Percentiles rank a stretch among this genome's conserved stretches.
Conservation (phyloP, 2,888 invertebrate genomes). For the Biston betularia region DNA sequence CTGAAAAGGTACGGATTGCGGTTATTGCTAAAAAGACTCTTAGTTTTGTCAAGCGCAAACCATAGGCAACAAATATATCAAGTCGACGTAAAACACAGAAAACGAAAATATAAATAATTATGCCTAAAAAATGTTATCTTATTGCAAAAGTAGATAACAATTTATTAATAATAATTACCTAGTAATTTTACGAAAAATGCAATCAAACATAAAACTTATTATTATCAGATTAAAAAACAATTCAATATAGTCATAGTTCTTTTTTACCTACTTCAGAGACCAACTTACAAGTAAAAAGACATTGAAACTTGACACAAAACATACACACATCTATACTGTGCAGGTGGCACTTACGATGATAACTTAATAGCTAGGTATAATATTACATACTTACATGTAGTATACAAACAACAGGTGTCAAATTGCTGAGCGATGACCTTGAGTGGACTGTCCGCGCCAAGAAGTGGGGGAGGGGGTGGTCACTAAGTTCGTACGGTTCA, state of each 20-base stretch:
- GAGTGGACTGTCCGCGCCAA: slow-evolving; percentile 60
- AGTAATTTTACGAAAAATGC: too few species aligned
- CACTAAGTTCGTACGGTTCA: slow-evolving; percentile 66
- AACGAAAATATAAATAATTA: too few species aligned
- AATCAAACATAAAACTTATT: background rate
- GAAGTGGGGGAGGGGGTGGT: slow-evolving; percentile 50
- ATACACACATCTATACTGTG: background rate
- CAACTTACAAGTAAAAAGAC: background rate
- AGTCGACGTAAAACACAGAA: too few species aligned
- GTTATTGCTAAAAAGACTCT: too few species aligned
- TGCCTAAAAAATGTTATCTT: too few species aligned
- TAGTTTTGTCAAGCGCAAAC: too few species aligned
- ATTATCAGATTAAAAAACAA: background rate
- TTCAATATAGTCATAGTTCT: too few species aligned
- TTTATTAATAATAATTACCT: background rate
- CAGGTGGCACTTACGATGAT: slow-evolving; percentile 27
- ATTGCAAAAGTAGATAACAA: background rate
- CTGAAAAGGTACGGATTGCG: too few species aligned
- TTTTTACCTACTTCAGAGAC: too few species aligned
- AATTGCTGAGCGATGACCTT: slow-evolving; percentile 74
- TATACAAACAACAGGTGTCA: slow-evolving; percentile 79
- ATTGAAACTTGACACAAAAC: background rate
- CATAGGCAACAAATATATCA: too few species aligned
- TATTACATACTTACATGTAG: slow-evolving; percentile 67
- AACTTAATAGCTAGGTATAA: slow-evolving; percentile 49